A percentile compares a stretch with the other conserved stretches of the same genome.
phyloP scores from a whole-genome alignment of 2,888 invertebrate genomes.

The Phrixothrix hirtus region DNA sequence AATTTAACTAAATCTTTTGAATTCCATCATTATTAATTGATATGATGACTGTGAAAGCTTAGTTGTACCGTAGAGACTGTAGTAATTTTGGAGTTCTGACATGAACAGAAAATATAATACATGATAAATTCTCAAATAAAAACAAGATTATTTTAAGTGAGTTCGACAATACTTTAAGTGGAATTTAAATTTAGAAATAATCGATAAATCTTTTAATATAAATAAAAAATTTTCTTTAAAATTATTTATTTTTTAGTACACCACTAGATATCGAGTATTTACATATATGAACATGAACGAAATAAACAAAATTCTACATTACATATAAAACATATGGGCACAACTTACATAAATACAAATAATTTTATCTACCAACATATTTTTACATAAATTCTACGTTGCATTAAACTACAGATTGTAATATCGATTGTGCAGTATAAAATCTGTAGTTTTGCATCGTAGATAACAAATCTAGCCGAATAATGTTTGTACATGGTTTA shows the following conservation, averaged over 20 bases:
- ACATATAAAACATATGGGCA: slow-evolving; percentile 24
- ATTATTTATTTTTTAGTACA: slow-evolving; percentile 15
- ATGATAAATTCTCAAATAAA: too few species aligned
- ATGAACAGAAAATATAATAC: too few species aligned
- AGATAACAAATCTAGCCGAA: slow-evolving; percentile 25
- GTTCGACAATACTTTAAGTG: too few species aligned
- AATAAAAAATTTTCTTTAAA: slow-evolving; percentile 9
- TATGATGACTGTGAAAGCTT: too few species aligned
- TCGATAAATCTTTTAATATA: neutral
- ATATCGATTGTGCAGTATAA: neutral
- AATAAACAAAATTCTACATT: slow-evolving; percentile 19
- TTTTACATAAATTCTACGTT: slow-evolving; percentile 27
- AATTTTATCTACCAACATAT: slow-evolving; percentile 23
- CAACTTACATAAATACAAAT: slow-evolving; percentile 28
- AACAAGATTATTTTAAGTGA: too few species aligned
- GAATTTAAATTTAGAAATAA: too few species aligned
- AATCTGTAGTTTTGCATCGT: slow-evolving; percentile 13
- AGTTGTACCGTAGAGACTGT: too few species aligned
- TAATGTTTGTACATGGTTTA: slow-evolving; percentile 24
- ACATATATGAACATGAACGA: slow-evolving; percentile 21
- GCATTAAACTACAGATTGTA: slow-evolving; percentile 14
- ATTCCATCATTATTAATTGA: too few species aligned
- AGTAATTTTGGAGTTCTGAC: too few species aligned
- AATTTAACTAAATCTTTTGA: too few species aligned
- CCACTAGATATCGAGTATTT: slow-evolving; percentile 21